Base-by-base conservation (phyloP, 2,888 invertebrate genomes). In the Onthophagus sagittarius region DNA sequence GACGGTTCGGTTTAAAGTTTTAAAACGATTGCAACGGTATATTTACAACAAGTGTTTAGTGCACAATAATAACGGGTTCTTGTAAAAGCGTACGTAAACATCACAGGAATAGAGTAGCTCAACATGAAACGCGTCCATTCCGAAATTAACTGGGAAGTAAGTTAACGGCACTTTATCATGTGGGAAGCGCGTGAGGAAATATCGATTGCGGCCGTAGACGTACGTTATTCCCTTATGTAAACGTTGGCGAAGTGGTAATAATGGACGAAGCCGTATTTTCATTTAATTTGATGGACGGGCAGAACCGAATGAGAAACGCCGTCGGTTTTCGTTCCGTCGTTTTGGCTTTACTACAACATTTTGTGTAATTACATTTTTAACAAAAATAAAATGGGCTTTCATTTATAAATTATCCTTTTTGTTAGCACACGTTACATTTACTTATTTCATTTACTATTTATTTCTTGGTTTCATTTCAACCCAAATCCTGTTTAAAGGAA, bases 401-500 rank as follows among this genome's bases (percentile, higher is more conserved):
- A 23, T 3, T 2, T 23, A 23, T 23, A 23, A 23, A 23, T 23
- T 23, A 23, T 23, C 23, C 23, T 3, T 23, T 23, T 23, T 23
- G 3, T 23, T 23, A 23, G 23, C 23, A 23, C 23, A 23, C 3
- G 23, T 23, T 23, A 23, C n/a, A n/a, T n/a, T n/a, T n/a, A n/a
- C n/a, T n/a, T 23, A 23, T 23, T 23, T 2, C 23, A 23, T 23
- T 23, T 1, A 9, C 14, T 33, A 73, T 31, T 71, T 72, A 62
- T 5, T 75, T 75, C 80, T 79, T 7, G 63, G 75, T 74, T 78
- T 78, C 6, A 82, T 73, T 6, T 80, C 82, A 13, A 83, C 71
- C 80, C 81, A 82, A 67, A 80, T 79, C 9, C 83, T 83, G 64
- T 78, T 78, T 75, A 80, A 79, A 0, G 80, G 77, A 15, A 75